phyloP scores from a whole-genome alignment of 2,797 vertebrate species.

The Artibeus lituratus region DNA sequence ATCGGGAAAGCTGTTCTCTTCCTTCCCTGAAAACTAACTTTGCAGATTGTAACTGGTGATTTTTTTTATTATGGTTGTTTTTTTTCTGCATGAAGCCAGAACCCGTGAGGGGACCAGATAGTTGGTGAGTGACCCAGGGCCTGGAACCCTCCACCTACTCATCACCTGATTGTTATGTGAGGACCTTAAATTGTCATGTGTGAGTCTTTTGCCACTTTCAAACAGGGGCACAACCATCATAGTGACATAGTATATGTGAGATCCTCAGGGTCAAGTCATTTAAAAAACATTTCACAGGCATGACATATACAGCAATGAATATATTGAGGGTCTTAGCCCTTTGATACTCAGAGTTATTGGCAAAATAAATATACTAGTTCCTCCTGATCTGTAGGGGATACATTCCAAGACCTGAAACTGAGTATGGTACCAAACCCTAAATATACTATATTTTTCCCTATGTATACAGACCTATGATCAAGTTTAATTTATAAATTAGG shows the following conservation, averaged over 20 bases:
- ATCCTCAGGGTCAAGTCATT: not conserved
- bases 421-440: not conserved
- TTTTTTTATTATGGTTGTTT: not conserved
- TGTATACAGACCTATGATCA: not conserved
- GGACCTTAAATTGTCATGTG: accelerated
- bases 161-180: not conserved
- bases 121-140: too few relatives aligned
- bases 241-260: not conserved
- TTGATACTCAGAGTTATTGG: not conserved
- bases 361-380: not conserved
- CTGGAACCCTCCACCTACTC: not conserved
- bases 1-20: constrained; percentile 33
- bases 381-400: too few relatives aligned
- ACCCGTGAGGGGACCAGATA: not conserved
- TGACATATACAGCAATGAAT: not conserved
- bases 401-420: not conserved
- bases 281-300: not conserved
- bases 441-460: not conserved
- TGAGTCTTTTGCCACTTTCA: not conserved
- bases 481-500: not conserved
- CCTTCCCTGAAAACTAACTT: constrained; percentile 31
- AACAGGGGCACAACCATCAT: not conserved
- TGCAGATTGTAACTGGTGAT: not conserved
- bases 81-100: not conserved
- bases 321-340: not conserved